Percentiles rank a stretch among this genome's conserved stretches.
phyloP scores from a whole-genome alignment of 2,113 vertebrate genomes.

The Chaetura pelagica region DNA sequence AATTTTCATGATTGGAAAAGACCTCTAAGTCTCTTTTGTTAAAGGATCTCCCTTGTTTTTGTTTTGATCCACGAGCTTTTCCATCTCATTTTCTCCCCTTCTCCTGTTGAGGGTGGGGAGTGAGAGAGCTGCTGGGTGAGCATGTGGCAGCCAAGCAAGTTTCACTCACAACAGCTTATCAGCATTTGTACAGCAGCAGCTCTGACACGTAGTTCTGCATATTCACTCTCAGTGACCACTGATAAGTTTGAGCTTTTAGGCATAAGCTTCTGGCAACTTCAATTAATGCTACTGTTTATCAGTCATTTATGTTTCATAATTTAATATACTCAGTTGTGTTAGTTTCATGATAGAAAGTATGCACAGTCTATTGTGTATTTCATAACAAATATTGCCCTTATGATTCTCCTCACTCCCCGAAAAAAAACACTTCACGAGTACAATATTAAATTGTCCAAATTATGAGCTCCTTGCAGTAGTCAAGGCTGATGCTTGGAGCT shows the following conservation, averaged over 20 bases:
- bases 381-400: background rate
- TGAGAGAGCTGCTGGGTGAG: background rate
- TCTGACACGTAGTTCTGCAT: background rate
- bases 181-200: background rate
- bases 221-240: background rate
- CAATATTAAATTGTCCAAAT: conserved; percentile 49
- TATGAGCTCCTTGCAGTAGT: conserved; percentile 39
- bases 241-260: background rate
- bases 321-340: background rate
- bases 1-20: too few relatives aligned
- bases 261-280: background rate
- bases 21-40: background rate
- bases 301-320: background rate
- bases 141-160: background rate
- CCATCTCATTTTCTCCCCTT: background rate
- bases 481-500: conserved; percentile 7
- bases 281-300: background rate
- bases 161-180: background rate
- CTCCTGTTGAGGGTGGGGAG: background rate
- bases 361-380: background rate
- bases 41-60: background rate
- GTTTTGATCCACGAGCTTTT: background rate
- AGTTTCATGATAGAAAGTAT: background rate
- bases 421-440: background rate
- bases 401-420: background rate